Conservation (phyloP, 92 coral and sea anemone genomes). For the Epizoanthus rinbou region DNA sequence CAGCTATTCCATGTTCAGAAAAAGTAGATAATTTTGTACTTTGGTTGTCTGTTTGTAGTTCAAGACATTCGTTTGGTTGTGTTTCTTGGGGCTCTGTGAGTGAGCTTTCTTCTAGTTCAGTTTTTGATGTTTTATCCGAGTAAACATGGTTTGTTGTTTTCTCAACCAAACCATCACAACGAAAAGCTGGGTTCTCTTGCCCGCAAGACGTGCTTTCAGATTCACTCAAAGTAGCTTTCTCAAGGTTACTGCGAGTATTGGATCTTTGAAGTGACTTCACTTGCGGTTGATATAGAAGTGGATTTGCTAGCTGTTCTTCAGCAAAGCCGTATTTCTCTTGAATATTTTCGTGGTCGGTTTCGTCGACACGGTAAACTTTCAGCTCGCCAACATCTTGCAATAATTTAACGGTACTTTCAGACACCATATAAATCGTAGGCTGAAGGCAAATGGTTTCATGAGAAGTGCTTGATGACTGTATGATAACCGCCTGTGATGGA, state of each 20-base stretch:
- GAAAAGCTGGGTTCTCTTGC: background rate
- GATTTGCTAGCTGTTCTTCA: slow-evolving; percentile 79
- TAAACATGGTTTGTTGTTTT: background rate
- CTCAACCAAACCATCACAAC: slow-evolving; percentile 6
- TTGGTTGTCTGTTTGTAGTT: background rate
- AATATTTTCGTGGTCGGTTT: slow-evolving; percentile 66
- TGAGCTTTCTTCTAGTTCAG: background rate
- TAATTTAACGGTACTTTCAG: slow-evolving; percentile 82
- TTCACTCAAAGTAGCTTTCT: background rate
- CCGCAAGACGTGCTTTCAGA: background rate
- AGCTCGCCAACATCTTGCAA: slow-evolving; percentile 93
- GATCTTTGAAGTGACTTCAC: slow-evolving; percentile 25
- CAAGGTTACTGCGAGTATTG: background rate
- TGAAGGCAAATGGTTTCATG: slow-evolving; percentile 78
- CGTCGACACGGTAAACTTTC: slow-evolving; percentile 81
- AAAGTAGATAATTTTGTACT: background rate
- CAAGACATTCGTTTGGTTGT: background rate
- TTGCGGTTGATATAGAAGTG: slow-evolving; percentile 70
- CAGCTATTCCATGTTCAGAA: background rate
- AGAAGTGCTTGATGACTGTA: slow-evolving; percentile 60
- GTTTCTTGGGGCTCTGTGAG: background rate
- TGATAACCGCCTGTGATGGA: slow-evolving; percentile 89
- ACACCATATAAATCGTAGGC: slow-evolving; percentile 95
- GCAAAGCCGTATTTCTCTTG: slow-evolving; percentile 69
- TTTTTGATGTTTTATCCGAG: background rate